Conservation (phyloP, 2,888 invertebrate genomes). For the Trypoxylon attenuatum region DNA sequence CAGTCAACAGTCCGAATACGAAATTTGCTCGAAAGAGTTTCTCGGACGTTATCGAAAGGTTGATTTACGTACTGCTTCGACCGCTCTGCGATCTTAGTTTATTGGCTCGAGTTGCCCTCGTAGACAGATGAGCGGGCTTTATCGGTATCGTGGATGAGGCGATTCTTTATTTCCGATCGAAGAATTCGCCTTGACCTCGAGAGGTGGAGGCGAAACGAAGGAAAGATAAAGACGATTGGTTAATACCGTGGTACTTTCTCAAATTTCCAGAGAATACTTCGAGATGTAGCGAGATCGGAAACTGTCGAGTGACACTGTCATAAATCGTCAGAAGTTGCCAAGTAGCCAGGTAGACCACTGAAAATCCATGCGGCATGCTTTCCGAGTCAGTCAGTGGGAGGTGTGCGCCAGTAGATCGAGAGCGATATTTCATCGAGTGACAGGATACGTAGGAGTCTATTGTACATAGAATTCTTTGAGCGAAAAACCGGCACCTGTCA, state of each 20-base stretch:
- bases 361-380: slow-evolving; percentile 35
- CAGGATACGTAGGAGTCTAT: slow-evolving; percentile 33
- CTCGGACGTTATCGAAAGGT: neutral
- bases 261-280: no score
- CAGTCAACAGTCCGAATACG: neutral
- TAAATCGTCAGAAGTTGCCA: slow-evolving; percentile 36
- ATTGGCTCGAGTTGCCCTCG: neutral
- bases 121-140: neutral
- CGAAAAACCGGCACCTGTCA: slow-evolving; percentile 27
- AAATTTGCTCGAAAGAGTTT: neutral
- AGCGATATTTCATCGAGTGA: slow-evolving; percentile 37
- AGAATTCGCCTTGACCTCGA: no score
- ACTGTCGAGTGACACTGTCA: no score
- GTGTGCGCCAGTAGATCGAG: slow-evolving; percentile 17
- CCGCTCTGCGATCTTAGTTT: neutral
- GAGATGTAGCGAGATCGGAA: no score
- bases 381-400: slow-evolving; percentile 5
- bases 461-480: slow-evolving; percentile 26
- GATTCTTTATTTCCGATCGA: neutral
- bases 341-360: slow-evolving; percentile 21
- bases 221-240: no score
- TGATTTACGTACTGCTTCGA: neutral
- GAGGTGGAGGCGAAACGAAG: no score
- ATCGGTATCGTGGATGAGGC: neutral
- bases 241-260: no score